Conservation (phyloP, 1,140 invertebrate species). For the Hirudo medicinalis region DNA sequence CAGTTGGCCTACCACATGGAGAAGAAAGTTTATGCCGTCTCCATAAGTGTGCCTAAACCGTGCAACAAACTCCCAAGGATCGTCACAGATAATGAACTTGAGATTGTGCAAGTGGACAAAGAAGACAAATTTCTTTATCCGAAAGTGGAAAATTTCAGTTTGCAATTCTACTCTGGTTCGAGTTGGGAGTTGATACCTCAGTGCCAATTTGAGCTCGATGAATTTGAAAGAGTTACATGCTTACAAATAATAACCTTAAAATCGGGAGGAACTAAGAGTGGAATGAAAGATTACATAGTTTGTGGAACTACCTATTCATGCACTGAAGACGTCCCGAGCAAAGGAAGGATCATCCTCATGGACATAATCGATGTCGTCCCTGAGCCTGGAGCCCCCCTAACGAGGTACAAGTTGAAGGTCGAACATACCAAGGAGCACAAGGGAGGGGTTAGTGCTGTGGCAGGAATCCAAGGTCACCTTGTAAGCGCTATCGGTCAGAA, state of each 20-base stretch:
- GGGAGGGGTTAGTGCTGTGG: slow-evolving; percentile 90
- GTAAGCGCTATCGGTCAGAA: slow-evolving; percentile 96
- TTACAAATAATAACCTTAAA: slow-evolving; percentile 83
- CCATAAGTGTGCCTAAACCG: slow-evolving; percentile 54
- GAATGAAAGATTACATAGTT: slow-evolving; percentile 85
- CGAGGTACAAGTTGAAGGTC: slow-evolving; percentile 85
- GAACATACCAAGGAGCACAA: slow-evolving; percentile 91
- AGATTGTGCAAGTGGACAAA: slow-evolving; percentile 44
- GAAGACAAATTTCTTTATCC: slow-evolving; percentile 76
- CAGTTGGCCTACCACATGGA: slow-evolving; percentile 88
- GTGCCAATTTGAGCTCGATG: slow-evolving; percentile 36
- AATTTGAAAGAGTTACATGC: slow-evolving; percentile 77
- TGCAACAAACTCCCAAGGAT: slow-evolving; percentile 38
- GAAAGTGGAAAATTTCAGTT: slow-evolving; percentile 64
- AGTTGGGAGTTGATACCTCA: slow-evolving; percentile 67
- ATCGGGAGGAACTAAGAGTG: slow-evolving; percentile 85
- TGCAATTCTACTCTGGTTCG: slow-evolving; percentile 83
- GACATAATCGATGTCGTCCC: slow-evolving; percentile 98
- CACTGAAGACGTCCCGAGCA: slow-evolving; percentile 75
- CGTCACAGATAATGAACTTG: slow-evolving; percentile 40
- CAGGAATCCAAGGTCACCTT: slow-evolving; percentile 81
- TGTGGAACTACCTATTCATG: slow-evolving; percentile 92
- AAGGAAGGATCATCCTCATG: slow-evolving; percentile 49
- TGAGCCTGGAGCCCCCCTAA: slow-evolving; percentile 89
- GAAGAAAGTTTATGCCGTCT: slow-evolving; percentile 51